phyloP scores from a whole-genome alignment of 1,140 invertebrate species.

The Aphis gossypii region DNA sequence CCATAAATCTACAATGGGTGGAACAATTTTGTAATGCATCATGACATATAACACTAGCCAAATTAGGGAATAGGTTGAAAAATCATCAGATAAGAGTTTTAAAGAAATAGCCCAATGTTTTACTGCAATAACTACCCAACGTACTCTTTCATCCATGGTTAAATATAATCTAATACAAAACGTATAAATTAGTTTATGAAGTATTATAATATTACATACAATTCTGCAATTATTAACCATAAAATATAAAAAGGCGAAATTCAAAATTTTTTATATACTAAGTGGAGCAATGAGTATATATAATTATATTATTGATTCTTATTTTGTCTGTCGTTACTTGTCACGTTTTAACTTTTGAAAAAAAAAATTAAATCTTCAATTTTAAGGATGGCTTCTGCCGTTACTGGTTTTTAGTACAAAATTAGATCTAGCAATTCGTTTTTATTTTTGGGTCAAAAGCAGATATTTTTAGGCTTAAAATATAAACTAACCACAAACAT shows the following conservation, averaged over 20 bases:
- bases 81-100: conserved; percentile 5
- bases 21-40: conserved; percentile 34
- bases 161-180: conserved; percentile 42
- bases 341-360: no score
- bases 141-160: conserved; percentile 31
- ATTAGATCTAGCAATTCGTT: no score
- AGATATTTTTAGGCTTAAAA: no score
- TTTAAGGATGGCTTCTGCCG: no score
- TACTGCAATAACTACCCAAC: conserved; percentile 12
- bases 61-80: conserved; percentile 29
- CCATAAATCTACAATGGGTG: conserved; percentile 39
- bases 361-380: no score
- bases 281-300: neutral
- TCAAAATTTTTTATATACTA: neutral
- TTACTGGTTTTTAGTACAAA: no score
- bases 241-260: neutral
- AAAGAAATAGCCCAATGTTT: conserved; percentile 25
- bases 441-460: no score
- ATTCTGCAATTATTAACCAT: neutral
- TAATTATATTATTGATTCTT: no score
- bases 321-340: no score
- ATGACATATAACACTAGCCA: conserved; percentile 37
- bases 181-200: neutral
- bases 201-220: neutral
- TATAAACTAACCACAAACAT: no score